Base-by-base conservation (phyloP, 2,113 vertebrate species). In the Onychorhynchus coronatus region DNA sequence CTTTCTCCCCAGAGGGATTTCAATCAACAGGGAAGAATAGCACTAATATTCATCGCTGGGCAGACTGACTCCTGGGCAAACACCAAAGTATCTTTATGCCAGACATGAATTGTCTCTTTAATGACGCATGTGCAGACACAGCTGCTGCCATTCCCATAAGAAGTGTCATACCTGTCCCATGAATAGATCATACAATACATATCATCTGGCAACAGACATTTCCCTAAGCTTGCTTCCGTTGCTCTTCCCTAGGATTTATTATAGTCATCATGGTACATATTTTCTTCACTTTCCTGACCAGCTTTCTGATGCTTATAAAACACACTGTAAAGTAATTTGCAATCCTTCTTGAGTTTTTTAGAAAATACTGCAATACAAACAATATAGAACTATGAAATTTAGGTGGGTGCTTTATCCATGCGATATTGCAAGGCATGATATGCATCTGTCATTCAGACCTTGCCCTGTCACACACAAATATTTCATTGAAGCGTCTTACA, bases 1-100 rank as follows among this genome's bases (percentile, higher is more conserved):
- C 49, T 85, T 92, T 16, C 39, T 41, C 63, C 76, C 49, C 62
- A 76, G 73, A 88, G 37, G 28, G 7, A 37, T 91, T 95, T 94
- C 58, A 84, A 42, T 58, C 74, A 76, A 68, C 70, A 89, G 21
- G 25, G 50, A 73, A 89, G 27, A 91, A 65, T 2, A 85, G n/a
- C 85, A 79, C 62, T 70, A 37, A 65, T 93, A 86, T 61, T 87
- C 89, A 92, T 75, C 3, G 4, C 73, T 24, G 30, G 33, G 9
- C 25, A 83, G 74, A 53, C 28, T 76, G 58, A 14, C 31, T 82
- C 25, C 53, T 68, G 62, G 52, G 61, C 74, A 72, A 24, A 56
- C 22, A 76, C 42, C 9, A 66, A 76, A 87, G 27, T n/a, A 37
- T 30, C 25, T 81, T 85, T 37, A 82, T 41, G 50, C 35, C 49